These are phyloP conservation scores for Amphipyra berbera DNA, from an alignment of 2,888 invertebrate genomes.

Conservation along the genomic window DNA sequence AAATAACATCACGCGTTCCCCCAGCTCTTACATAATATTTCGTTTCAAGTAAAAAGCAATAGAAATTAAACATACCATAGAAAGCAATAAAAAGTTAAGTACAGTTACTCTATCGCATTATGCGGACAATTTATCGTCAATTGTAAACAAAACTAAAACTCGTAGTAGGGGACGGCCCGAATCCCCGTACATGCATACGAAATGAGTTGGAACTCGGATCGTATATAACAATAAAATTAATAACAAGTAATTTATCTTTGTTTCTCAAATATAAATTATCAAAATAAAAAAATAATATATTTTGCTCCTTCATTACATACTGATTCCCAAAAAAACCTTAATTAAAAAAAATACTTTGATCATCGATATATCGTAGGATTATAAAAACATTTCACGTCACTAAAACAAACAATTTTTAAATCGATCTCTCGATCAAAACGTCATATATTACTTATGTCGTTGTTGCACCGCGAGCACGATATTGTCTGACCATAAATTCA, in stretches of 20 bases:
- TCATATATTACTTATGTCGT: too few relatives aligned
- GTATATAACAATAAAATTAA: constrained; percentile 73
- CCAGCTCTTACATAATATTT: constrained; percentile 1
- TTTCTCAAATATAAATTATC: constrained; percentile 61
- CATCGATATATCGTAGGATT: too few relatives aligned
- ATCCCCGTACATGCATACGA: constrained; percentile 71
- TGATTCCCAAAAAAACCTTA: too few relatives aligned
- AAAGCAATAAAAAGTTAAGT: constrained; percentile 46
- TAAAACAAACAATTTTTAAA: too few relatives aligned
- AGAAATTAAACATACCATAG: constrained; percentile 12
- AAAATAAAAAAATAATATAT: too few relatives aligned
- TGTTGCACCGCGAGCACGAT: too few relatives aligned
- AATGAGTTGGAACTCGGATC: constrained; percentile 62
- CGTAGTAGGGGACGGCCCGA: constrained; percentile 27
- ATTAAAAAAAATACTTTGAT: too few relatives aligned
- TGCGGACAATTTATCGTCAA: constrained; percentile 40
- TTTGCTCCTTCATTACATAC: too few relatives aligned
- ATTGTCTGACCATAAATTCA: constrained; percentile 52
- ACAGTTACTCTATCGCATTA: constrained; percentile 21
- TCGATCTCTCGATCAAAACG: too few relatives aligned
- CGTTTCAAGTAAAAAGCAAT: constrained; percentile 9
- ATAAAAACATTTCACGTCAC: too few relatives aligned
- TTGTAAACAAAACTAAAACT: constrained; percentile 49
- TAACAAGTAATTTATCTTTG: constrained; percentile 73
- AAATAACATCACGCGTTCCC: constrained; percentile 11